Conservation (phyloP, 2,797 vertebrate species). For the Phataginus tetradactyla region DNA sequence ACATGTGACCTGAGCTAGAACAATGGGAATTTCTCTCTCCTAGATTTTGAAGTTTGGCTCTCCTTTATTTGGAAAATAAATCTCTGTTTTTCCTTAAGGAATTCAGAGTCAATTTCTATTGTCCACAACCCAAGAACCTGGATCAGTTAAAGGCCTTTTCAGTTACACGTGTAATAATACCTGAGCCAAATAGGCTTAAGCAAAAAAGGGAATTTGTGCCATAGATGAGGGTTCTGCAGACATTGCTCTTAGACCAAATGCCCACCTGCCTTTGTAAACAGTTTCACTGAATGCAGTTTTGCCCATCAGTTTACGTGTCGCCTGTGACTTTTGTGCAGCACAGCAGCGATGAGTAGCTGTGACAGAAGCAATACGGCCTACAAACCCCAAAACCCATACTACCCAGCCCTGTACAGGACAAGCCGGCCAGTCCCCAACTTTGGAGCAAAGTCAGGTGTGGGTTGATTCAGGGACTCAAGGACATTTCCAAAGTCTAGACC, state of each 20-base stretch:
- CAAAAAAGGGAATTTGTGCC: background rate
- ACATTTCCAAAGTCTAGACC: background rate
- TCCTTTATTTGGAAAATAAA: background rate
- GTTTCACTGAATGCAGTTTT: background rate
- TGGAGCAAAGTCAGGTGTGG: background rate
- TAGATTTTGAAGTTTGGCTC: background rate
- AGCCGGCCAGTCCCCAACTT: background rate
- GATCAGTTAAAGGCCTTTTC: background rate
- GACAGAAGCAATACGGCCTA: background rate
- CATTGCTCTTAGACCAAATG: background rate
- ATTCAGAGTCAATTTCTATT: background rate
- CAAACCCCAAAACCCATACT: background rate
- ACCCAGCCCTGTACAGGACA: background rate
- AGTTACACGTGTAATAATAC: background rate
- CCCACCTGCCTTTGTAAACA: background rate
- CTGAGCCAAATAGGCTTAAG: background rate
- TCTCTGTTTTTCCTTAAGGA: background rate
- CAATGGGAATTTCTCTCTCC: background rate
- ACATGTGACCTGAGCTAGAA: background rate
- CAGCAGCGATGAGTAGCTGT: background rate
- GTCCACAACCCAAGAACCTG: background rate
- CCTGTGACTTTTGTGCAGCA: background rate
- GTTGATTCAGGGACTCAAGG: background rate
- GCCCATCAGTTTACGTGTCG: background rate
- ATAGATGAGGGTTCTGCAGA: background rate